Evolutionary conservation across 1,140 invertebrate species (phyloP), one percentile per base, ranked within the genome.

Genomic region (Chelonus insularis): DNA sequence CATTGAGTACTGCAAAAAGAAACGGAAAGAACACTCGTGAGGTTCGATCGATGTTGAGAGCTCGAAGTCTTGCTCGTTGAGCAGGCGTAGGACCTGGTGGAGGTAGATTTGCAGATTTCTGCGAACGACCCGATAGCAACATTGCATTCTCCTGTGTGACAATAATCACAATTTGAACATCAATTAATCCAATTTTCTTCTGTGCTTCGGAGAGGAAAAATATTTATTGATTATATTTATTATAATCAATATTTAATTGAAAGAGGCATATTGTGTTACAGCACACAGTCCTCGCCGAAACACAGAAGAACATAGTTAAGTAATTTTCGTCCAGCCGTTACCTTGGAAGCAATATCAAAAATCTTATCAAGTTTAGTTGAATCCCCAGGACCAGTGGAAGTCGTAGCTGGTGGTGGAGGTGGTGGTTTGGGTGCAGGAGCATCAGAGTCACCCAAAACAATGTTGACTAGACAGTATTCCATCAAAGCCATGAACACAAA

Each of bases 401-500:
- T 68, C 1, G 74, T 62, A 18, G 74, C 70, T 8, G 73, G 67
- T 45, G 75, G 72, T 8, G 77, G 76, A 7, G 51, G 72, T 0
- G 74, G 67, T 2, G 76, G 72, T 52, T 80, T 76, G 0, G 75
- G 66, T 9, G 72, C 66, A 4, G 82, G 82, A 0, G 81, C 79
- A 61, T 88, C 88, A 6, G 85, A 86, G 68, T 92, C 90, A 1
- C 91, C 90, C 1, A 95, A 83, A 0, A 95, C 90, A 45, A 95
- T 94, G 70, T 95, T 95, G 1, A 96, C 92, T 63, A 96, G 77
- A 69, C 93, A 95, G 75, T 95, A 96, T 76, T 96, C 94, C 94
- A 96, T 95, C 32, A 96, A 76, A 2, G 94, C 93, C 88, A 95
- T 91, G 74, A 96, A 96, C 69, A 96, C 94, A 79, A 96, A 94